phyloP scores from a whole-genome alignment of 2,113 vertebrate species.

The Nibea coibor region DNA sequence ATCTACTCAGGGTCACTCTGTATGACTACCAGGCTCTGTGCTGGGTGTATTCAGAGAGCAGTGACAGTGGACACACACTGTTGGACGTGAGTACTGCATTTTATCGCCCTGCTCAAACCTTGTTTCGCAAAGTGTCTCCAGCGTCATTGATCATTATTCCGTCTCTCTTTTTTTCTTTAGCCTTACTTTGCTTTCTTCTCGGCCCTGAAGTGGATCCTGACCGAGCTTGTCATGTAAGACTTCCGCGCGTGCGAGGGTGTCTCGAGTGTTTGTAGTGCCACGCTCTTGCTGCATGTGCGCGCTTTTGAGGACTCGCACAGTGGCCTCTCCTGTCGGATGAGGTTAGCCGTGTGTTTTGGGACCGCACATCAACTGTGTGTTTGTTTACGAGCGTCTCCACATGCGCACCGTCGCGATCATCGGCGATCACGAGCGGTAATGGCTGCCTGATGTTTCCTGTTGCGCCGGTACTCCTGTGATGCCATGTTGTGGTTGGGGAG shows the following conservation, averaged over 20 bases:
- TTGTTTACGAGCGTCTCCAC: slow-evolving; percentile 65
- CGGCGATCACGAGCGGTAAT: slow-evolving; percentile 60
- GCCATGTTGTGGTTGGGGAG: slow-evolving; percentile 53
- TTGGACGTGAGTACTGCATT: slow-evolving; percentile 90
- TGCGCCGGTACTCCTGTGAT: slow-evolving; percentile 40
- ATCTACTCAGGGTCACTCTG: slow-evolving; percentile 90
- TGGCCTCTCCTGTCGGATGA: slow-evolving; percentile 33
- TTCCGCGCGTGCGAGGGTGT: slow-evolving; percentile 25
- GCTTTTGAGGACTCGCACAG: neutral
- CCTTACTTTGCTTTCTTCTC: slow-evolving; percentile 95
- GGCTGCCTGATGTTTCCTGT: slow-evolving; percentile 73
- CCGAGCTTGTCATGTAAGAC: slow-evolving; percentile 97
- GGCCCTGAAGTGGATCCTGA: slow-evolving; percentile 95
- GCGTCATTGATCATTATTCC: slow-evolving; percentile 6
- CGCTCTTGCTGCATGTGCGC: neutral
- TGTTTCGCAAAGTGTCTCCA: neutral
- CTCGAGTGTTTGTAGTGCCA: slow-evolving; percentile 25
- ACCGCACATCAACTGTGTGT: slow-evolving; percentile 35
- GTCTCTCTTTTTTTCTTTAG: slow-evolving; percentile 72
- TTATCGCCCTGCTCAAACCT: neutral
- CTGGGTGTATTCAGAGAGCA: slow-evolving; percentile 93
- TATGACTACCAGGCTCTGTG: slow-evolving; percentile 99
- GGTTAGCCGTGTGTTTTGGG: slow-evolving; percentile 43
- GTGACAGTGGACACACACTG: slow-evolving; percentile 90
- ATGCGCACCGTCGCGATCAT: slow-evolving; percentile 46